Conservation (phyloP, 2,888 invertebrate genomes). For the Eilema caniola region DNA sequence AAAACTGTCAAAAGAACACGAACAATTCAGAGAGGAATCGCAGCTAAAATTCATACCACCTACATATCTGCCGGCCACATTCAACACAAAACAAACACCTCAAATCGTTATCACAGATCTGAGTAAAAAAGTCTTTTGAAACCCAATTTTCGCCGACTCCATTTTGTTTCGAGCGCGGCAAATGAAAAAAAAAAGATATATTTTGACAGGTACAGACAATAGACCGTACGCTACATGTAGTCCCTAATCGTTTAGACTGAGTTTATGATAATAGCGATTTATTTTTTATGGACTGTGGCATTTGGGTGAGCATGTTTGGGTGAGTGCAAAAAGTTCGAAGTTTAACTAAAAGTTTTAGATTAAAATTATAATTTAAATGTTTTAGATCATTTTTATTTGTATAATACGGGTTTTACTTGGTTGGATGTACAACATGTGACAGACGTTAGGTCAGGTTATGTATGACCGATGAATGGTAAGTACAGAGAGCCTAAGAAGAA, state of each 20-base stretch:
- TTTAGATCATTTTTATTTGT: neutral
- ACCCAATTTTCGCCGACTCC: constrained; percentile 54
- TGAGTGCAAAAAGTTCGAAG: constrained; percentile 5
- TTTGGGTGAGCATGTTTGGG: constrained; percentile 5
- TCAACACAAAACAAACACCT: constrained; percentile 43
- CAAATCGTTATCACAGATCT: constrained; percentile 39
- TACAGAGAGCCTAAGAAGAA: neutral
- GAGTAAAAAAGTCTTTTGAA: constrained; percentile 39
- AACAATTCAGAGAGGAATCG: neutral
- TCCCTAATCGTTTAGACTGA: constrained; percentile 49
- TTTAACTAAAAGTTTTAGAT: neutral
- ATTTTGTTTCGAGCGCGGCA: constrained; percentile 35
- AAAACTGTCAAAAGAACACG: neutral
- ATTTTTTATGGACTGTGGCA: constrained; percentile 18
- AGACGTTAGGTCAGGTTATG: neutral
- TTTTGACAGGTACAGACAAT: constrained; percentile 80
- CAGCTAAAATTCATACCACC: constrained; percentile 8
- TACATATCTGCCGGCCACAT: constrained; percentile 19
- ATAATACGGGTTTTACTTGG: neutral
- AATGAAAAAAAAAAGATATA: constrained; percentile 61
- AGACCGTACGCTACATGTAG: constrained; percentile 68
- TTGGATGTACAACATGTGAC: neutral
- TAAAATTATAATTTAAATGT: neutral
- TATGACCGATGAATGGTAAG: no score
- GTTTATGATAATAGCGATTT: constrained; percentile 43